A percentile compares a stretch with the other conserved stretches of the same genome.
Conservation (phyloP, 1,140 invertebrate genomes). For the Argopecten irradians region DNA sequence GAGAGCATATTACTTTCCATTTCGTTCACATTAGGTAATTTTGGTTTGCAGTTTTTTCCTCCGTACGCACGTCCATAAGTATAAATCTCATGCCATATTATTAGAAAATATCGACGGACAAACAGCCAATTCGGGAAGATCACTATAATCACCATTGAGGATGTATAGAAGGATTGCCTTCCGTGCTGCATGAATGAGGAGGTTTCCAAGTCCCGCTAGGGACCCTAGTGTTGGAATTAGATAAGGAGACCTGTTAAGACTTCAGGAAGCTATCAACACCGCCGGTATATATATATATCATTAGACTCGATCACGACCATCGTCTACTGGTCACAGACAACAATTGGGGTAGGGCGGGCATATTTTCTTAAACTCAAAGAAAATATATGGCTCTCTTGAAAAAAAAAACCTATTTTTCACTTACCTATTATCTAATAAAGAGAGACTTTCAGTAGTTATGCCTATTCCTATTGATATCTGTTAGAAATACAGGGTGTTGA, state of each 20-base stretch:
- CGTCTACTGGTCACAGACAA: neutral
- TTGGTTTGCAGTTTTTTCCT: too few relatives aligned
- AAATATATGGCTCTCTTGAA: too few relatives aligned
- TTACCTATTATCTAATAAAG: neutral
- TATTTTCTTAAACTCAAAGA: neutral
- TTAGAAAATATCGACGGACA: neutral
- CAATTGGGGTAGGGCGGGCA: neutral
- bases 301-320: neutral
- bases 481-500: neutral
- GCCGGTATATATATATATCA: neutral
- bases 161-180: neutral
- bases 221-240: neutral
- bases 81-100: neutral
- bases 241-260: neutral
- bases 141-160: neutral
- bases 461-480: neutral
- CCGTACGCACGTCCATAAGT: neutral
- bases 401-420: too few relatives aligned
- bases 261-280: neutral
- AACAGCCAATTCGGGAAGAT: neutral
- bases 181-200: neutral
- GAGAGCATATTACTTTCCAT: too few relatives aligned
- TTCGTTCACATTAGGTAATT: too few relatives aligned
- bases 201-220: neutral
- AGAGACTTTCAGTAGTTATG: neutral